Base-by-base conservation (phyloP, 2,888 invertebrate species). In the Malacosoma neustria region DNA sequence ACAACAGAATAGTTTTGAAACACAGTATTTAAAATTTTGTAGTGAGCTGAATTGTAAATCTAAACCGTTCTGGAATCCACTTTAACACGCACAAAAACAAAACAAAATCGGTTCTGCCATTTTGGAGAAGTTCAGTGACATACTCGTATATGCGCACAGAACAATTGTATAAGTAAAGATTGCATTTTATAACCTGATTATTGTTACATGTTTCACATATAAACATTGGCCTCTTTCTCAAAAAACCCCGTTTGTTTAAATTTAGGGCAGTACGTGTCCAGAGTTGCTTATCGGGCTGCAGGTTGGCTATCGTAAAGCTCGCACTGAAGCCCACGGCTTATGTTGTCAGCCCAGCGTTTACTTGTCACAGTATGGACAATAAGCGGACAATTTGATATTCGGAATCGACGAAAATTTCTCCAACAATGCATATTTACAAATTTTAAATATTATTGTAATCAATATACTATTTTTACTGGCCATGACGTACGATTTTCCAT, bases 321-420 rank as follows among this genome's bases (percentile, higher is more conserved):
- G 35, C 33, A 22, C 29, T n/a, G 35, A 40, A 45, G 35, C 43
- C 22, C 29, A 11, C 34, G 13, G 58, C 57, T 60, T 51, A 56
- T 34, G 41, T 39, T 46, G 50, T 54, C 57, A 47, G 38, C 39
- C 34, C 33, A 39, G 51, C 52, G 42, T 48, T 49, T 51, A 59
- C 48, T 38, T 50, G 44, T 54, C 45, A 41, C 42, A 37, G 40
- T 43, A 5, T 5, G 22, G 4, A 22, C 22, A 22, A 22, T 22
- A 3, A 7, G 9, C 22, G 22, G 22, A 22, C 22, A 22, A 9
- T 3, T 7, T 22, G 5, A 22, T 7, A 7, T 22, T 22, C 22
- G 9, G 9, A 7, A 22, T 22, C 3, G 7, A 22, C 22, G 6
- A 7, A 9, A n/a, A n/a, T n/a, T 22, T 22, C 5, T 22, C 5